Base-by-base conservation (phyloP, 2,888 invertebrate species). In the Dolichopus griseipennis region DNA sequence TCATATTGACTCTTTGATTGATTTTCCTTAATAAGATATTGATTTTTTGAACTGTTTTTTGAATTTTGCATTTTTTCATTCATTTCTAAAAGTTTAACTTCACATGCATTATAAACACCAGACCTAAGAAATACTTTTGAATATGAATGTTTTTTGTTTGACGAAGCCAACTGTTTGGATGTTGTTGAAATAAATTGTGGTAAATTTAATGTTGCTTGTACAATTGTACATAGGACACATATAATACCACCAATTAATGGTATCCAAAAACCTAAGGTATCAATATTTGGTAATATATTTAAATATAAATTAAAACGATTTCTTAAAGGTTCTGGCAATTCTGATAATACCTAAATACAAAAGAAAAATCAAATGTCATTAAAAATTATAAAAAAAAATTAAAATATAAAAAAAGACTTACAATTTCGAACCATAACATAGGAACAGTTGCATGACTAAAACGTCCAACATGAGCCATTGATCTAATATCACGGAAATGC, bases 381-480 rank as follows among this genome's bases (percentile, higher is more conserved):
- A 9, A 7, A 20, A 66, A 67, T 62, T 20, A 9, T 43, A 61
- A 62, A 20, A 27, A 27, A 27, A 27, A 27, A 27, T 27, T 18
- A n/a, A 9, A 64, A 33, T n/a, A 27, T 18, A 21, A 62, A 66
- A n/a, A 64, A 33, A 67, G 76, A 88, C 92, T 90, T 85, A 93
- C 94, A 77, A 92, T 92, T 85, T 94, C 93, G 72, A 92, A 92
- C 94, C 94, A 95, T 5, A 94, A 82, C 76, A 94, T 83, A 0
- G 95, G 95, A 5, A 93, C 81, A 15, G 91, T 86, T 78, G 90
- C 83, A 73, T 92, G 83, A 67, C 88, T 83, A 76, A 94, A 92
- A 68, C 82, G 84, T 2, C 85, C 86, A 0, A 87, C 85, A 74
- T 89, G 86, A 1, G 85, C 85, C 74, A 92, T 90, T 7, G 80